Percentiles rank a stretch among this genome's conserved stretches.
Conservation (phyloP, 23 tunicate species). For the Trididemnum miniatum region DNA sequence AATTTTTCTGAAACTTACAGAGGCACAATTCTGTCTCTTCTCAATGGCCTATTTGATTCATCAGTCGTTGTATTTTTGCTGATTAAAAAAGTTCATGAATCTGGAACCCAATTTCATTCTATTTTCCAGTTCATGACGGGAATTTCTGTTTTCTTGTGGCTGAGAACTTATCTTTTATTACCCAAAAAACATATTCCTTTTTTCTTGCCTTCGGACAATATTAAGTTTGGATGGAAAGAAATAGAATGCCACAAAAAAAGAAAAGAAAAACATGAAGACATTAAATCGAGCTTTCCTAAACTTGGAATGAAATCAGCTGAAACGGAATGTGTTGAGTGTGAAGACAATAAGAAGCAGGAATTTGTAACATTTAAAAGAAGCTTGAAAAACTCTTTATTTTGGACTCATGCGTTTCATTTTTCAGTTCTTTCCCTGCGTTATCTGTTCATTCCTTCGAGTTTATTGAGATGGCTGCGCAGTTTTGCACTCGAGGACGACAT, state of each 20-base stretch:
- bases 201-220: background rate
- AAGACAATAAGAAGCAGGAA: background rate
- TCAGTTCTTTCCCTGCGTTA: background rate
- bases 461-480: constrained; percentile 12
- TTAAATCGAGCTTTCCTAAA: no score
- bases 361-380: background rate
- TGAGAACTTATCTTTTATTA: constrained; percentile 30
- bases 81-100: constrained; percentile 22
- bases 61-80: constrained; percentile 22
- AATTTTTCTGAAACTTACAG: constrained; percentile 25
- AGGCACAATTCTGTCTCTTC: constrained; percentile 2
- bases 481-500: constrained; percentile 7
- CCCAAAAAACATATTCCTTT: constrained; percentile 16
- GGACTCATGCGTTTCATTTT: constrained; percentile 37
- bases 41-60: constrained; percentile 28
- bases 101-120: constrained; percentile 1
- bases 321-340: background rate
- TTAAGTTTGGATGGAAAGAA: constrained; percentile 26
- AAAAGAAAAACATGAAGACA: no score
- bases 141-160: constrained; percentile 17
- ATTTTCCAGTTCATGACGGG: constrained; percentile 2
- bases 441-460: background rate
- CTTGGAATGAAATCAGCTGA: background rate
- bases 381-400: constrained; percentile 12
- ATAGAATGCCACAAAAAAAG: background rate